Evolutionary conservation across 2,888 invertebrate genomes (phyloP), one percentile per base, ranked within the genome.

Genomic region (Apodemia mormo): DNA sequence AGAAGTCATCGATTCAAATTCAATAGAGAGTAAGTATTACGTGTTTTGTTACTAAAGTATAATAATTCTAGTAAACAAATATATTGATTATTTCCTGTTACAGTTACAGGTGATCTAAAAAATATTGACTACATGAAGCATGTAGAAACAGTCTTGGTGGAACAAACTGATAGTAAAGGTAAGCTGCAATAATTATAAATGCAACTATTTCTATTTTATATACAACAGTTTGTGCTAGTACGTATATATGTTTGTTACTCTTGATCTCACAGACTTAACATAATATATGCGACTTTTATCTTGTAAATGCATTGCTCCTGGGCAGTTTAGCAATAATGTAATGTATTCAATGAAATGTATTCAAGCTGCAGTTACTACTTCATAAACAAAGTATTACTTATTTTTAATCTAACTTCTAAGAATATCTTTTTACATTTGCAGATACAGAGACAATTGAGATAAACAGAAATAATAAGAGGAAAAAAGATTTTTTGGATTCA

Each of bases 1-100:
- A 37, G 52, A 33, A 61, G 64, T 70, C n/a, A 70, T 70, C 22
- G 67, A 70, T 45, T 70, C 70, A 10, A 70, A 70, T 67, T 66
- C 61, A 30, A 43, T 49, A n/a, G 10, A 66, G 6, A 43, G 66
- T 66, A 8, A 40, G 66, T 49, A 22, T 66, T 29, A 29, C 7
- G 0, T 6, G 0, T 52, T n/a, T 14, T 1, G 14, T 2, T 52
- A 52, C 2, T n/a, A 2, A 52, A n/a, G 2, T 14, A 52, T 7
- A 1, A n/a, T 52, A 52, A n/a, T n/a, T 52, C 10, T 49, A 2
- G 4, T n/a, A 52, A 52, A 52, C 52, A 52, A 52, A 5, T 52
- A 52, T n/a, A n/a, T n/a, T 52, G n/a, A 52, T 52, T 52, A 52
- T 52, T 52, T n/a, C n/a, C 14, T 14, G 2, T 52, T 52, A 12